Evolutionary conservation across 1,140 invertebrate genomes (phyloP).

Genomic region (Zeugodacus cucurbitae): DNA sequence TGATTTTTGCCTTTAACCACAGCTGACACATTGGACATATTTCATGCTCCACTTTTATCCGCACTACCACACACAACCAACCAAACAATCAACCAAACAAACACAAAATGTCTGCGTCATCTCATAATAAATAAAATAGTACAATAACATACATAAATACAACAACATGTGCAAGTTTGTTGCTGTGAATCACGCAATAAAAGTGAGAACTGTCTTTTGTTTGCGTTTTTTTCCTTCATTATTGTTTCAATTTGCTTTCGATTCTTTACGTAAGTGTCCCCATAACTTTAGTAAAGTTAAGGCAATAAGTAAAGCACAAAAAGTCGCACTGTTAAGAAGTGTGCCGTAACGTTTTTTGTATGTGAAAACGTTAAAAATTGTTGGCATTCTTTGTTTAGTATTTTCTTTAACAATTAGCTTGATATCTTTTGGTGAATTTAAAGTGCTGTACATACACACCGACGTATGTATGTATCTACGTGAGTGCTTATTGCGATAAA

Average conservation of each 20-base stretch:
- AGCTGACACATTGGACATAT: neutral
- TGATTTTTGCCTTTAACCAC: neutral
- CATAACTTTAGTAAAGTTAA: neutral
- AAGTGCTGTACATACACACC: no score
- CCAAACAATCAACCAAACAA: neutral
- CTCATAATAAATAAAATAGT: neutral
- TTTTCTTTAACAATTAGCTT: no score
- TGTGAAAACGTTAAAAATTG: no score
- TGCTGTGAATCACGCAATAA: neutral
- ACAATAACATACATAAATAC: neutral
- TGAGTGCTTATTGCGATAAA: no score
- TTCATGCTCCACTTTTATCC: slow-evolving; percentile 1
- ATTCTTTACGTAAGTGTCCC: neutral
- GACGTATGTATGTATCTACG: no score
- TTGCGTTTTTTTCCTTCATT: neutral
- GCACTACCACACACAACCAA: neutral
- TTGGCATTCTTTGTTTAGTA: no score
- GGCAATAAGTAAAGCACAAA: neutral
- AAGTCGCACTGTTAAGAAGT: neutral
- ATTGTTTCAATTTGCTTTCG: neutral
- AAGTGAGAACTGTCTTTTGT: neutral
- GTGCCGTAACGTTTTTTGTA: neutral
- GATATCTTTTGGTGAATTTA: no score
- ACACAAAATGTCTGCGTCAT: neutral
- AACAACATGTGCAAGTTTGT: neutral